A percentile compares a stretch with the other conserved stretches of the same genome.
These are phyloP conservation scores for Campoplex capitator DNA, from an alignment of 2,888 invertebrate genomes.

Conservation along the genomic window DNA sequence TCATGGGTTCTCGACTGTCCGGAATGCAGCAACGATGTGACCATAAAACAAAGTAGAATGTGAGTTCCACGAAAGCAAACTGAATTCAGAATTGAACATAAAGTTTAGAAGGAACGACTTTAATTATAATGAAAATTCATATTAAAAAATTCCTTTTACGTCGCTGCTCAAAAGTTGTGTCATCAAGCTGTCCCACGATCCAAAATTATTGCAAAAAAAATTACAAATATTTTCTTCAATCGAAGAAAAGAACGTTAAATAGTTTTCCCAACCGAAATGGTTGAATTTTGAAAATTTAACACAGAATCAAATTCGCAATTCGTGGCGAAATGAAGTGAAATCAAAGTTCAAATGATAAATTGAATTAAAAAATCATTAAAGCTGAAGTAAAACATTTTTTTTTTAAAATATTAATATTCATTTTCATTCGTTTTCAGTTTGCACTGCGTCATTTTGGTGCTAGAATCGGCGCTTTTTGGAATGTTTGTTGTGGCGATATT, in stretches of 20 bases:
- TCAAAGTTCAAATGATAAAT: too few relatives aligned
- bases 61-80: slow-evolving; percentile 83
- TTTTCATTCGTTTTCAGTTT: slow-evolving; percentile 86
- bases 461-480: slow-evolving; percentile 94
- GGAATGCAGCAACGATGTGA: slow-evolving; percentile 88
- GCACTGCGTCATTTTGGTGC: slow-evolving; percentile 92
- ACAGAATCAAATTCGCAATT: too few relatives aligned
- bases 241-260: too few relatives aligned
- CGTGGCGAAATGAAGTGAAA: too few relatives aligned
- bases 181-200: too few relatives aligned
- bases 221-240: too few relatives aligned
- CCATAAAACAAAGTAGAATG: slow-evolving; percentile 91
- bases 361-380: not conserved
- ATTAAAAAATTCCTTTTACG: too few relatives aligned
- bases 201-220: too few relatives aligned
- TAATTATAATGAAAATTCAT: not conserved
- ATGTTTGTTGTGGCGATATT: slow-evolving; percentile 95
- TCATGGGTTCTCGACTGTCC: slow-evolving; percentile 91
- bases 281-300: too few relatives aligned
- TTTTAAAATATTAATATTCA: not conserved
- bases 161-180: too few relatives aligned
- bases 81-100: not conserved
- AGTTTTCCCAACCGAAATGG: too few relatives aligned
- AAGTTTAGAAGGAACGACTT: not conserved
- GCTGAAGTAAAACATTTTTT: too few relatives aligned